Evolutionary conservation across 2,797 vertebrate genomes (phyloP).

Genomic region (Gadopsis marmoratus): DNA sequence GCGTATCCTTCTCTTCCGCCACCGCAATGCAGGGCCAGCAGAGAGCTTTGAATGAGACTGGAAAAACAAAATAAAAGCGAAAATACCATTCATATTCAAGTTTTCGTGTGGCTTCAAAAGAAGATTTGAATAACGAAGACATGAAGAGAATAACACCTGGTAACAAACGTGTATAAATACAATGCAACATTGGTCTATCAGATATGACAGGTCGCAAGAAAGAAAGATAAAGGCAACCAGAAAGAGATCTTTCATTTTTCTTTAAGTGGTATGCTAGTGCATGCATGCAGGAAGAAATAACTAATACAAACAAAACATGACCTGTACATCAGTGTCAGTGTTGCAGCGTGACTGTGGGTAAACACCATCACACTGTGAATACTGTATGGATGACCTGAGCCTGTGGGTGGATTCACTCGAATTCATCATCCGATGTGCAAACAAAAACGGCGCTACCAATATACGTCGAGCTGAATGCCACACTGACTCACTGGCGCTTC

Average conservation of each 20-base stretch:
- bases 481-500: constrained; percentile 51
- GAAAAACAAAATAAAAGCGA: not conserved
- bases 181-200: not conserved
- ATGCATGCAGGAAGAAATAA: not conserved
- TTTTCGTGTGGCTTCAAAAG: not conserved
- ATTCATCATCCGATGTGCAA: constrained; percentile 58
- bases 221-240: not conserved
- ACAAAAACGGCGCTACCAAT: constrained; percentile 28
- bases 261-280: no score
- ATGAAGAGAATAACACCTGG: not conserved
- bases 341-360: constrained; percentile 59
- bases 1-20: not conserved
- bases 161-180: not conserved
- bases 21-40: constrained; percentile 10
- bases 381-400: constrained; percentile 35
- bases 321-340: constrained; percentile 16
- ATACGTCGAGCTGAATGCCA: constrained; percentile 55
- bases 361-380: constrained; percentile 29
- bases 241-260: not conserved
- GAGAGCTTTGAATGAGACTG: not conserved
- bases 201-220: not conserved
- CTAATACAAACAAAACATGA: not conserved
- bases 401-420: constrained; percentile 58
- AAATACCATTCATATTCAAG: not conserved
- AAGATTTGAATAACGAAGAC: not conserved